Conservation (phyloP, 2,888 invertebrate species). For the Crioceris asparagi region DNA sequence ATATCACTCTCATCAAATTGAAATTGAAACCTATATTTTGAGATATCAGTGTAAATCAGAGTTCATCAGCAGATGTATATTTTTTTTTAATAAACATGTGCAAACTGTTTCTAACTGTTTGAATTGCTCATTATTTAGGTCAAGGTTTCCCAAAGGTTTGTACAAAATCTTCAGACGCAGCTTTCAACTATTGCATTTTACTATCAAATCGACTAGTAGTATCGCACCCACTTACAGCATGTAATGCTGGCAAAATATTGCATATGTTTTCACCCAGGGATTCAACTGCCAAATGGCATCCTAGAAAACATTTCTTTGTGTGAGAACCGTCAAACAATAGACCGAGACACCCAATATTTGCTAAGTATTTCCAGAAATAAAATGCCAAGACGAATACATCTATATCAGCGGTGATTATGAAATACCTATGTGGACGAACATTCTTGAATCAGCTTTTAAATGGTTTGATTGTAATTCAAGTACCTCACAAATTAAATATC, state of each 20-base stretch:
- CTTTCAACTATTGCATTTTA: slow-evolving; percentile 10
- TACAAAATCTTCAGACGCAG: slow-evolving; percentile 17
- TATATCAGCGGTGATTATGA: no score
- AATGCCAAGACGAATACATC: no score
- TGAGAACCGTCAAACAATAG: no score
- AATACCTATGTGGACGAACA: no score
- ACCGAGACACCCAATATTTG: no score
- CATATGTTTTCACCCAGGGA: no score
- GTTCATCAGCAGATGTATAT: slow-evolving; percentile 21
- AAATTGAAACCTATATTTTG: slow-evolving; percentile 18
- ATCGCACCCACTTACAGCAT: no score
- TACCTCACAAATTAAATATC: neutral
- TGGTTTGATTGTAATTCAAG: slow-evolving; percentile 3
- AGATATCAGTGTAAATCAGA: slow-evolving; percentile 7
- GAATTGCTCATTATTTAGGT: slow-evolving; percentile 18
- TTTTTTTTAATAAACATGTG: slow-evolving; percentile 16
- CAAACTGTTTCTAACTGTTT: slow-evolving; percentile 8
- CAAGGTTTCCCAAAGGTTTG: slow-evolving; percentile 15
- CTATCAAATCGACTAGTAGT: no score
- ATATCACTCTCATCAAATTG: slow-evolving; percentile 19
- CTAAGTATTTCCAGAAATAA: no score
- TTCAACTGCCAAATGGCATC: no score
- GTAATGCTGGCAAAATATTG: no score
- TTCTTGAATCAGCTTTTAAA: neutral
- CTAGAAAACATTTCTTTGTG: no score